Percentiles rank a stretch among this genome's conserved stretches.
Conservation (phyloP, 2,797 vertebrate genomes). For the Rhadinocentrus ornatus region DNA sequence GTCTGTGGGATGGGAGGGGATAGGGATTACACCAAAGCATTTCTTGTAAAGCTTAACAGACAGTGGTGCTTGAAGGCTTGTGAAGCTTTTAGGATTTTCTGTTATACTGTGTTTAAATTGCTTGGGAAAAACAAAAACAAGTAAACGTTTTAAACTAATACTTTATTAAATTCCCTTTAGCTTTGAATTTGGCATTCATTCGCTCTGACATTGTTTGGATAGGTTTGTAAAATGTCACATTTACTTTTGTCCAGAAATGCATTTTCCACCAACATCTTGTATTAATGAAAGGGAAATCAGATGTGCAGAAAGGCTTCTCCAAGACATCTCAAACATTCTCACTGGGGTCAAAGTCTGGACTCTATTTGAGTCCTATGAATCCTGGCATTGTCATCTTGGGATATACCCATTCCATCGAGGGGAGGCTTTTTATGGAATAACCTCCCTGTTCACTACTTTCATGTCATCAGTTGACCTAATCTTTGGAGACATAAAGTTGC, state of each 20-base stretch:
- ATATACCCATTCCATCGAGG: not conserved
- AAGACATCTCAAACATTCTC: not conserved
- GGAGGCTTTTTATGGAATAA: not conserved
- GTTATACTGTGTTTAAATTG: not conserved
- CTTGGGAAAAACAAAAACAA: constrained; percentile 1
- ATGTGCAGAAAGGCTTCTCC: not conserved
- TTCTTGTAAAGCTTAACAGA: constrained; percentile 7
- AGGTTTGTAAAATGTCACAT: not conserved
- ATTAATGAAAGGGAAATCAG: not conserved
- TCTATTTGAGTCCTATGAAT: not conserved
- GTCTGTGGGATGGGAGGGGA: not conserved
- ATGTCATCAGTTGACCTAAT: not conserved
- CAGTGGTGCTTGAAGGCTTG: not conserved
- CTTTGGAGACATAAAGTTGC: not conserved
- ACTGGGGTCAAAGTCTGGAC: not conserved
- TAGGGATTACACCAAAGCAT: constrained; percentile 3
- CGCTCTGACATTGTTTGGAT: not conserved
- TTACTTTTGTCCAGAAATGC: not conserved
- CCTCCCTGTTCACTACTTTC: not conserved
- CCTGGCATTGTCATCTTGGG: not conserved
- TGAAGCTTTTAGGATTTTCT: not conserved
- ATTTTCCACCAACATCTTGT: not conserved
- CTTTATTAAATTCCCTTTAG: not conserved
- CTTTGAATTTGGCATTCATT: not conserved
- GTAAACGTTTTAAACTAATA: not conserved